These are phyloP conservation scores for Cantharis rustica DNA, from an alignment of 2,888 invertebrate genomes.

Conservation along the genomic window DNA sequence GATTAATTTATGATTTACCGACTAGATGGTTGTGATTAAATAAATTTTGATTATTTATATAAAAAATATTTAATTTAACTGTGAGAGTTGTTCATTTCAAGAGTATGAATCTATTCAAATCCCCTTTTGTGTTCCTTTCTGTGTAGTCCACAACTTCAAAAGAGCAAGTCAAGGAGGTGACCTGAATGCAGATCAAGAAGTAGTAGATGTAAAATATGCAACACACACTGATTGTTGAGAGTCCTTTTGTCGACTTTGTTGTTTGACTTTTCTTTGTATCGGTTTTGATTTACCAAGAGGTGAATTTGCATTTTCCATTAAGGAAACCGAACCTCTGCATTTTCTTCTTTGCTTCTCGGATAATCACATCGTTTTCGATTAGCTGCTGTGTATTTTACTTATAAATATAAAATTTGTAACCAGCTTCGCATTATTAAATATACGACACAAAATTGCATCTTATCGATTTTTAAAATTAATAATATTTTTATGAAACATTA, in stretches of 20 bases:
- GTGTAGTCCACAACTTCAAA: constrained; percentile 45
- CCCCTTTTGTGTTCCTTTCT: constrained; percentile 36
- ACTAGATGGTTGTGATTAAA: neutral
- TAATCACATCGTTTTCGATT: constrained; percentile 4
- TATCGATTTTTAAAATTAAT: neutral
- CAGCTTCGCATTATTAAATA: neutral
- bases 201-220: constrained; percentile 51
- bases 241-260: constrained; percentile 46
- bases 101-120: constrained; percentile 33
- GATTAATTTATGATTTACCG: neutral
- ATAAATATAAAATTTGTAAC: neutral
- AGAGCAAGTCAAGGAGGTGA: constrained; percentile 52
- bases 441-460: neutral
- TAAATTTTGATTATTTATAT: neutral
- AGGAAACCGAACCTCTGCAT: constrained; percentile 23
- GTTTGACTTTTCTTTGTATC: constrained; percentile 48
- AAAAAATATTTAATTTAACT: constrained; percentile 38
- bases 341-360: neutral
- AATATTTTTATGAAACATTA: neutral
- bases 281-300: constrained; percentile 50
- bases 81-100: constrained; percentile 29
- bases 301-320: constrained; percentile 50
- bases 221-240: constrained; percentile 45
- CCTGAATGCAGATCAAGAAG: constrained; percentile 54
- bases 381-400: neutral